Evolutionary conservation across 2,888 invertebrate species (phyloP), one percentile per base, ranked within the genome.

Genomic region (Lomographa bimaculata): DNA sequence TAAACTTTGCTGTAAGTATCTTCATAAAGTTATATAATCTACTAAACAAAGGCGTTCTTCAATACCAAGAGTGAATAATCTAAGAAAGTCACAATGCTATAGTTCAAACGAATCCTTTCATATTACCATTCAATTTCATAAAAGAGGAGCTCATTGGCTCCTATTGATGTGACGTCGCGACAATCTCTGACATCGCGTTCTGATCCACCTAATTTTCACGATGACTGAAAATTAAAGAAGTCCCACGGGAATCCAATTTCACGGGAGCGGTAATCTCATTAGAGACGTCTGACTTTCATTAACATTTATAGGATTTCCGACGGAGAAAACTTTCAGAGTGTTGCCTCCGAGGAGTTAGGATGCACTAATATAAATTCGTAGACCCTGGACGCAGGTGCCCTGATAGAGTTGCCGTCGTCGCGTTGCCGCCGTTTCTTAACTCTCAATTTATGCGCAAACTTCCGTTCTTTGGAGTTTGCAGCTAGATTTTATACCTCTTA

Each of bases 141-240:
- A 54, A 48, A 57, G 49, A 47, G 42, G 27, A 28, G 39, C 50
- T 60, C 55, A 64, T 59, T 60, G 60, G 49, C 58, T 62, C 60
- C 57, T 57, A 66, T 68, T 66, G 66, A 60, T 39, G 48, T 56
- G 53, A 56, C 56, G 57, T 54, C 57, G 49, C 52, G 48, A 34
- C 53, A 3, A 3, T 4, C 57, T 66, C 63, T 60, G 48, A 42
- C 54, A 58, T 66, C 58, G 60, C 60, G 60, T 65, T 56, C 48
- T 59, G 68, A 70, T 74, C 69, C 62, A 71, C 68, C 71, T 75
- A 81, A 85, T 85, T 85, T 83, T 81, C 79, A 47, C 71, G 72
- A 71, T 75, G 79, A 76, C 74, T 82, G 82, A 77, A 85, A 85
- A 84, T 84, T 84, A 79, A 86, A 85, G 84, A 83, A 84, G 78